phyloP scores from a whole-genome alignment of 2,113 vertebrate species.

The Thamnophis sirtalis region DNA sequence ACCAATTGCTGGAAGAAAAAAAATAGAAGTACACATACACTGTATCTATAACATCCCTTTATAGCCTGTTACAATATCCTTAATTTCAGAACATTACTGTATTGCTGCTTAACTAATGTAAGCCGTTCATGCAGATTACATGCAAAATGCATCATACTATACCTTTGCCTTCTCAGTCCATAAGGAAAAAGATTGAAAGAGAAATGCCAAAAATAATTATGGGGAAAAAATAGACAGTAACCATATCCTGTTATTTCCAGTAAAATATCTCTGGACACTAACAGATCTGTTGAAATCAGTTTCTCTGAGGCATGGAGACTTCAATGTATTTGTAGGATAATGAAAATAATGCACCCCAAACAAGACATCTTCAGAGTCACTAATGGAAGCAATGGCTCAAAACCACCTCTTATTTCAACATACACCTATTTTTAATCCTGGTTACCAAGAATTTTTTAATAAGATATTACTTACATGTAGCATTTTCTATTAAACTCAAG shows the following conservation, averaged over 20 bases:
- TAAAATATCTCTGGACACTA: background rate
- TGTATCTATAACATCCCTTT: background rate
- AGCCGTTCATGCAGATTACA: constrained; percentile 58
- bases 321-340: background rate
- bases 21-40: background rate
- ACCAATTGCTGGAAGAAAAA: background rate
- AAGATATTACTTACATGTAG: background rate
- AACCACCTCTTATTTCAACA: background rate
- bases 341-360: background rate
- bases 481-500: background rate
- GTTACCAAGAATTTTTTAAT: background rate
- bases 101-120: constrained; percentile 38
- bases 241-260: constrained; percentile 3
- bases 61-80: background rate
- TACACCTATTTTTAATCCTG: background rate
- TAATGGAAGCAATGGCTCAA: background rate
- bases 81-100: constrained; percentile 31
- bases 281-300: background rate
- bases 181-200: constrained; percentile 61
- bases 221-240: constrained; percentile 43
- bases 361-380: background rate
- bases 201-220: constrained; percentile 68
- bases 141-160: constrained; percentile 65
- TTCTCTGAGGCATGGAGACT: background rate
- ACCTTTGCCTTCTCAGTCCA: constrained; percentile 92